Evolutionary conservation across 64 coral and sea anemone genomes (phyloP).

Genomic region (Pocillopora verrucosa): DNA sequence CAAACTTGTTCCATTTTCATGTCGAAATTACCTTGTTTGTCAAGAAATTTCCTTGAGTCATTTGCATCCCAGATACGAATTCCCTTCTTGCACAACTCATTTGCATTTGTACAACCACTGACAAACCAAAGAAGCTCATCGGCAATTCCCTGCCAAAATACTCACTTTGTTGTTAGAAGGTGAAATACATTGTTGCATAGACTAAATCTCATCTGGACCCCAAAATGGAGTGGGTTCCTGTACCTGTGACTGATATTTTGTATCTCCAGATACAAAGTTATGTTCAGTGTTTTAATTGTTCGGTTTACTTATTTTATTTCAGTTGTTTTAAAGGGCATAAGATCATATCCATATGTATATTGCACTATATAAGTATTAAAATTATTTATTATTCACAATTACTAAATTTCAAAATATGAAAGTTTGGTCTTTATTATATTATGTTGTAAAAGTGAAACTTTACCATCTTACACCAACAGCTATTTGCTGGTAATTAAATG

Average conservation of each 20-base stretch:
- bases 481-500: too few species aligned
- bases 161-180: constrained; percentile 85
- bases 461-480: too few species aligned
- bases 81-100: constrained; percentile 78
- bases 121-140: constrained; percentile 97
- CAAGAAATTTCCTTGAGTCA: constrained; percentile 87
- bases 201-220: constrained; percentile 95
- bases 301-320: too few species aligned
- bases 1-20: background rate
- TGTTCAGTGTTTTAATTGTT: too few species aligned
- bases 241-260: constrained; percentile 40
- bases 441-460: too few species aligned
- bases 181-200: constrained; percentile 76
- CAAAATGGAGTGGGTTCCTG: constrained; percentile 94
- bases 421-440: too few species aligned
- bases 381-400: too few species aligned
- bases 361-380: too few species aligned
- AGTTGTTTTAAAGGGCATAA: too few species aligned
- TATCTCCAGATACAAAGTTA: too few species aligned
- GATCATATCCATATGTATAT: too few species aligned
- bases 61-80: constrained; percentile 99
- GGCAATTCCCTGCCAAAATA: constrained; percentile 93
- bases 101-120: constrained; percentile 83
- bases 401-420: too few species aligned
- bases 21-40: constrained; percentile 76